A percentile compares a stretch with the other conserved stretches of the same genome.
These are phyloP conservation scores for Rhagonycha lutea DNA, from an alignment of 2,888 invertebrate genomes.

Conservation along the genomic window DNA sequence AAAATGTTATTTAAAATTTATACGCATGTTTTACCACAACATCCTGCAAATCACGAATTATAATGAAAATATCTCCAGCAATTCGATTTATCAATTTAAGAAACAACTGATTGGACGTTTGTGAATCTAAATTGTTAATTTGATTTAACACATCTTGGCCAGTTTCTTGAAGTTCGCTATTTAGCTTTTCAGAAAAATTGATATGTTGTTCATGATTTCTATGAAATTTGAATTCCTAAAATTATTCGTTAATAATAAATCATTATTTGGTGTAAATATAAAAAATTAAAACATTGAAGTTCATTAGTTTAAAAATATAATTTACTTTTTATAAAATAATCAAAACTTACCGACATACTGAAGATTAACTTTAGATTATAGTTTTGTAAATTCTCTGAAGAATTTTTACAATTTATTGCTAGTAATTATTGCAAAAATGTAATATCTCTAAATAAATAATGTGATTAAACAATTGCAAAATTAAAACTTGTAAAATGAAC, in stretches of 20 bases:
- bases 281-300: no score
- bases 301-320: no score
- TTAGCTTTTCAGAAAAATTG: background rate
- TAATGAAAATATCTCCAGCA: background rate
- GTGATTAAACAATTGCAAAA: no score
- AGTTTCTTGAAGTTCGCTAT: background rate
- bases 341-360: no score
- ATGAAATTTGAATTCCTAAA: background rate
- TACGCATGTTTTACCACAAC: background rate
- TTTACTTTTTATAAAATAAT: no score
- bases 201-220: background rate
- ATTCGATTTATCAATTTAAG: background rate
- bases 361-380: no score
- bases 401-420: no score
- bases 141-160: background rate
- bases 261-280: no score
- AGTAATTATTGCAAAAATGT: no score
- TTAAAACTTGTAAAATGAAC: no score
- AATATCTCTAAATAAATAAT: no score
- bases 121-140: background rate
- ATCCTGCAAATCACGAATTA: background rate
- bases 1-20: background rate
- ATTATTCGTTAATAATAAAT: background rate
- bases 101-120: background rate
- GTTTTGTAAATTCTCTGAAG: no score